Evolutionary conservation across 2,113 vertebrate species (phyloP).

Genomic region (Xenotilapia flavipinnis): DNA sequence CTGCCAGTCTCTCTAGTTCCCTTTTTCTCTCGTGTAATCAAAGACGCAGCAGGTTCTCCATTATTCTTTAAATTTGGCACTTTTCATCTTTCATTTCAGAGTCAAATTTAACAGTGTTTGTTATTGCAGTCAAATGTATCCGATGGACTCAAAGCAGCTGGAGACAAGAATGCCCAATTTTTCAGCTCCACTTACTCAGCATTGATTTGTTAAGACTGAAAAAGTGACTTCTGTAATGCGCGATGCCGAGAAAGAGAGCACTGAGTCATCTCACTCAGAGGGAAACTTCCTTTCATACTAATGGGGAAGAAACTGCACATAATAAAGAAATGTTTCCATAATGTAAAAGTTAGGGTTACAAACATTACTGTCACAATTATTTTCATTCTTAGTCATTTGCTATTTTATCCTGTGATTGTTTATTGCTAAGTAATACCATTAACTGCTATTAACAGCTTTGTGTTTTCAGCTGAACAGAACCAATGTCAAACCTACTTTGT

Average conservation of each 20-base stretch:
- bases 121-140: constrained; percentile 42
- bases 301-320: background rate
- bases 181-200: constrained; percentile 12
- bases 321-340: background rate
- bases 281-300: background rate
- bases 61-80: constrained; percentile 5
- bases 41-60: constrained; percentile 3
- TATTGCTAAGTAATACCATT: background rate
- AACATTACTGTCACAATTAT: background rate
- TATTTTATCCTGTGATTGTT: background rate
- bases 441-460: background rate
- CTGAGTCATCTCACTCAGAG: background rate
- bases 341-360: background rate
- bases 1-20: background rate
- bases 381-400: background rate
- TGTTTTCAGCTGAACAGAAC: background rate
- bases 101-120: constrained; percentile 34
- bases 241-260: background rate
- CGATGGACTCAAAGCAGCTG: constrained; percentile 24
- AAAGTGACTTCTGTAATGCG: constrained; percentile 2
- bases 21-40: background rate
- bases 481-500: background rate
- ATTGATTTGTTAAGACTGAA: constrained; percentile 18
- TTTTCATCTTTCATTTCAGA: constrained; percentile 39
- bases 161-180: constrained; percentile 4